phyloP scores from a whole-genome alignment of 2,113 vertebrate genomes.

The Indicator indicator region DNA sequence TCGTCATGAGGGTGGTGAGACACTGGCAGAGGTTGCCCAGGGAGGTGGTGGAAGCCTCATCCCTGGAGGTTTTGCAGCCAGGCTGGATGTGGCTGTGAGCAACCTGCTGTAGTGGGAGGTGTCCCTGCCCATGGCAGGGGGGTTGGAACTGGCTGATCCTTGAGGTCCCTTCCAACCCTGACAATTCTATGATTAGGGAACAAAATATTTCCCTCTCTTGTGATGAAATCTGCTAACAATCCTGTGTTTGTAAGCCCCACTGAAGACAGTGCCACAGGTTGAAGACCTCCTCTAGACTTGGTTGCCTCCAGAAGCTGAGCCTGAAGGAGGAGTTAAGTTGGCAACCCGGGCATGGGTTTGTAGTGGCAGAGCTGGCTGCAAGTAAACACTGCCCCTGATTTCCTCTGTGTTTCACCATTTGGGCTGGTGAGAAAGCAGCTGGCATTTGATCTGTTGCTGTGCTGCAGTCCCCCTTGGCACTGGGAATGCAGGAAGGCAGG shows the following conservation, averaged over 20 bases:
- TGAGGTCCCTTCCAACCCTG: too few relatives aligned
- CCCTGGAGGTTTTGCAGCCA: too few relatives aligned
- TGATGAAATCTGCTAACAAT: not conserved
- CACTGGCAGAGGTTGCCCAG: too few relatives aligned
- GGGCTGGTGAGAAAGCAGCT: not conserved
- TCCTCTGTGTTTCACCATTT: not conserved
- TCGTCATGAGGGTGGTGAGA: too few relatives aligned
- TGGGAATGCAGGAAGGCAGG: not conserved
- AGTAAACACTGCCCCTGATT: rapidly evolving
- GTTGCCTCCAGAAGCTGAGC: not conserved
- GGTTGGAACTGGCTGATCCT: too few relatives aligned
- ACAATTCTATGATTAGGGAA: too few relatives aligned
- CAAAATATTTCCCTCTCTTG: not conserved
- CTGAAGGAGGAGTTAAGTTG: not conserved
- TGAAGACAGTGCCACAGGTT: not conserved
- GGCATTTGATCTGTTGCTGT: rapidly evolving
- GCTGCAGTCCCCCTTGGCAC: not conserved
- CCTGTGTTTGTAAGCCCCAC: rapidly evolving
- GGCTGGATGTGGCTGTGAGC: too few relatives aligned
- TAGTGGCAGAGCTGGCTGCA: not conserved
- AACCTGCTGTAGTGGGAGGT: too few relatives aligned
- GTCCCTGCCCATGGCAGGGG: too few relatives aligned
- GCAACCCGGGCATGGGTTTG: not conserved
- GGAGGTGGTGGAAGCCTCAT: too few relatives aligned
- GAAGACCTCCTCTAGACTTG: not conserved